Evolutionary conservation across 2,797 vertebrate genomes (phyloP).

Genomic region (Lutjanus argentimaculatus): DNA sequence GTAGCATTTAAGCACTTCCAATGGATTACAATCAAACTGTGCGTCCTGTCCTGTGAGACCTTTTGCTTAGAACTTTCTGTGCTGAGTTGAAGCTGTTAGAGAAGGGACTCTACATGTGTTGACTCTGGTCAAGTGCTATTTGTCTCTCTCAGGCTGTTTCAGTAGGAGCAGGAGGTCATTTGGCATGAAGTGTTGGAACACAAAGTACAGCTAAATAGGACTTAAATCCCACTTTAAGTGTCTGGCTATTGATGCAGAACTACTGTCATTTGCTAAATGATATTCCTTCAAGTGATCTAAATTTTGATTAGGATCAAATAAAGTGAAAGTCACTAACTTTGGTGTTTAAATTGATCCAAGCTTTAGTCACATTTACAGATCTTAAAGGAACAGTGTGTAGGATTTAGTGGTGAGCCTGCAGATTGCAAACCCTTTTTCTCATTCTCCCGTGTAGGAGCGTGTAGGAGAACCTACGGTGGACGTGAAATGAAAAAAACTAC

Average conservation of each 20-base stretch:
- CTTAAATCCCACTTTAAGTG: background rate
- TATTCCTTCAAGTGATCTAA: background rate
- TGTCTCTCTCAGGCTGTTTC: background rate
- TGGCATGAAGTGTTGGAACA: background rate
- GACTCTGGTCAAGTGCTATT: background rate
- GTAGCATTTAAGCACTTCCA: constrained; percentile 22
- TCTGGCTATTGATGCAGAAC: background rate
- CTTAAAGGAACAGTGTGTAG: too few relatives aligned
- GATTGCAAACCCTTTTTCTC: too few relatives aligned
- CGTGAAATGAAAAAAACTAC: too few relatives aligned
- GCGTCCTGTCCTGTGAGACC: background rate
- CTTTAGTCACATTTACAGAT: background rate
- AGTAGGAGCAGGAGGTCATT: background rate
- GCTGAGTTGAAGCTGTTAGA: background rate
- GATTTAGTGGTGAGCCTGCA: too few relatives aligned
- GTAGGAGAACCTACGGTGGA: too few relatives aligned
- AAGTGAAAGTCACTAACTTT: background rate
- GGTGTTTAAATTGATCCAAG: background rate
- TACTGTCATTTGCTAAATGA: background rate
- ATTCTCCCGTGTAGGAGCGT: too few relatives aligned
- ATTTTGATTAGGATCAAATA: background rate
- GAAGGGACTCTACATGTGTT: background rate
- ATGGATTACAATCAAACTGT: constrained; percentile 30
- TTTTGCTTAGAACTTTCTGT: background rate
- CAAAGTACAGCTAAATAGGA: background rate